Conservation (phyloP, 2,888 invertebrate genomes). For the Nudaria mundana region DNA sequence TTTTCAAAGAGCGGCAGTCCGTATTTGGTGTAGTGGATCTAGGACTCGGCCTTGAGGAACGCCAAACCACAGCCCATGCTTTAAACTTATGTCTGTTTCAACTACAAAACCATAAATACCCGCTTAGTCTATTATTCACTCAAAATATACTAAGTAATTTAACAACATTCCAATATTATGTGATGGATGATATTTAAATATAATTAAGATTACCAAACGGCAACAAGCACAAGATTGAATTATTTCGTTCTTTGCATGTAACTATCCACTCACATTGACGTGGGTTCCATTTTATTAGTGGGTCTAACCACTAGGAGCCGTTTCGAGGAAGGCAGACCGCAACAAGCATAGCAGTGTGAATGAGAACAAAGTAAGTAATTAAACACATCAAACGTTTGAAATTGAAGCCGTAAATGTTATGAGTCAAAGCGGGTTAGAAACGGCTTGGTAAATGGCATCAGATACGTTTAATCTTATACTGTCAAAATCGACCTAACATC, state of each 20-base stretch:
- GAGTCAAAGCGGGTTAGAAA: slow-evolving; percentile 56
- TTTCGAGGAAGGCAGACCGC: slow-evolving; percentile 73
- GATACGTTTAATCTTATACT: too few relatives aligned
- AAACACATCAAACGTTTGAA: slow-evolving; percentile 78
- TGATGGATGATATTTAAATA: too few relatives aligned
- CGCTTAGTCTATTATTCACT: too few relatives aligned
- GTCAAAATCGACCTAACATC: too few relatives aligned
- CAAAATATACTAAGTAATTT: too few relatives aligned
- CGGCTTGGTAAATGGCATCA: slow-evolving; percentile 27
- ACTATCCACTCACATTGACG: slow-evolving; percentile 75
- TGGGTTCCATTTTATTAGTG: slow-evolving; percentile 76
- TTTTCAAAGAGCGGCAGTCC: too few relatives aligned
- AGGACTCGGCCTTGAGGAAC: slow-evolving; percentile 67
- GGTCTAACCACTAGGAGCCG: slow-evolving; percentile 72
- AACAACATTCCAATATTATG: too few relatives aligned
- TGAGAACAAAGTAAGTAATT: slow-evolving; percentile 80
- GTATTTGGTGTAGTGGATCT: too few relatives aligned
- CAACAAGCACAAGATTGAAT: too few relatives aligned
- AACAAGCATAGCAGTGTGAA: slow-evolving; percentile 68
- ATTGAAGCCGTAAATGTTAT: slow-evolving; percentile 68
- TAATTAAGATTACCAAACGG: too few relatives aligned
- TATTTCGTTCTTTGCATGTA: slow-evolving; percentile 68
- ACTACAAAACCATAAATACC: too few relatives aligned
- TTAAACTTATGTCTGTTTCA: slow-evolving; percentile 75
- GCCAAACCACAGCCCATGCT: slow-evolving; percentile 51